Base-by-base conservation (phyloP, 2,797 vertebrate genomes). In the Gadopsis bispinosus region DNA sequence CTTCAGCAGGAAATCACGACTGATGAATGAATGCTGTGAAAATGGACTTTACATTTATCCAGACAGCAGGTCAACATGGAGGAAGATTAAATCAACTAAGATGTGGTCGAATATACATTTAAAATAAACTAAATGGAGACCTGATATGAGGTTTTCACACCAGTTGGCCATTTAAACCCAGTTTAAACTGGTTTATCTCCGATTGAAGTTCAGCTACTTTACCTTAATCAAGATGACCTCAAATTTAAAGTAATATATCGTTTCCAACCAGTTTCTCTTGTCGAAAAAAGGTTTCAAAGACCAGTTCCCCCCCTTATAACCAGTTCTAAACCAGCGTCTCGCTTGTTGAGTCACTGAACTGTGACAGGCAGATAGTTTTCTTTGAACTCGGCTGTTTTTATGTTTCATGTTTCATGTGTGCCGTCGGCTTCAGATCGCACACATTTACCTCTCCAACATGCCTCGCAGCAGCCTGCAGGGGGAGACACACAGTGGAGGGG, bases 371-470 rank as follows among this genome's bases (percentile, higher is more conserved):
- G 55, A 7, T 10, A 35, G 26, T 72, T 51, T 16, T 39, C 33
- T 33, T 19, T 48, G 11, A 62, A 45, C 1, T 50, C n/a, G 33
- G 22, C 4, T 63, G 20, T 62, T 22, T 68, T 35, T 43, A 60
- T 45, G 51, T 31, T 22, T 69, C 14, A 60, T 45, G 51, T 31
- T 22, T 69, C 14, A n/a, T 26, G 61, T 31, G 48, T 37, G 68
- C 61, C 58, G 63, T 69, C 43, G 69, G 80, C 86, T 41, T 69
- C 53, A 59, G 31, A 37, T 71, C 69, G 51, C 29, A 59, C 83
- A 89, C 90, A 89, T 93, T 89, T 94, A 94, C 93, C 93, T 94
- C 91, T 93, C 90, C 90, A 94, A 87, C 87, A 93, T 83, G 87
- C 92, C 90, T 91, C 92, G 85, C 90, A 94, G 92, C 90, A 93